Evolutionary conservation across 2,888 invertebrate genomes (phyloP).

Genomic region (Ophion ellenae): DNA sequence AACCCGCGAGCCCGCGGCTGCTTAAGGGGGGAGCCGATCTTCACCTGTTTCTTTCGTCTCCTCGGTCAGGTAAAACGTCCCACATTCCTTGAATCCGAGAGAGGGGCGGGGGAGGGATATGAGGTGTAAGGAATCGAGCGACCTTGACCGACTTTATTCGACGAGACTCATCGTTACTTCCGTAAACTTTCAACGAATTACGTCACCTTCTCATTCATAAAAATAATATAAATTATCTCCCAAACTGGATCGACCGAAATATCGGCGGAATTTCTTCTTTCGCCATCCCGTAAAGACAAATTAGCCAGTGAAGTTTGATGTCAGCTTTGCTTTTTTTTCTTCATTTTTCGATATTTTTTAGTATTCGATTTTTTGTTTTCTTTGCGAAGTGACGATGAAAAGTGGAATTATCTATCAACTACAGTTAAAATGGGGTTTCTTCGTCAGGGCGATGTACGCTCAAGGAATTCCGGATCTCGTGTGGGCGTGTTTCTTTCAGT

Average conservation of each 20-base stretch:
- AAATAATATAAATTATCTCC: constrained; percentile 30
- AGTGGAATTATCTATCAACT: background rate
- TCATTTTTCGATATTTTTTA: background rate
- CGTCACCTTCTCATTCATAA: constrained; percentile 49
- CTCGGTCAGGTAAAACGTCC: constrained; percentile 48
- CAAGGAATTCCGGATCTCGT: constrained; percentile 23
- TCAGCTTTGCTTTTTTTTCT: background rate
- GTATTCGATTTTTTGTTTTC: background rate
- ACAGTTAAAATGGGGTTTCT: background rate
- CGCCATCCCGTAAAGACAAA: background rate
- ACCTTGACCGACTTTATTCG: constrained; percentile 74
- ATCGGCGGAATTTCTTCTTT: background rate
- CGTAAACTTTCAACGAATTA: constrained; percentile 56
- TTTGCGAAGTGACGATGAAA: background rate
- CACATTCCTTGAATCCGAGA: constrained; percentile 53
- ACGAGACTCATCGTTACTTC: constrained; percentile 52
- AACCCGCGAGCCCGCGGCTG: constrained; percentile 70
- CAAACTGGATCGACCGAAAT: constrained; percentile 18
- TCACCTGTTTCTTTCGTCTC: constrained; percentile 58
- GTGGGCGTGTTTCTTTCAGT: constrained; percentile 59
- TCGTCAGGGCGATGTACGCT: background rate
- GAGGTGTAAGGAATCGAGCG: constrained; percentile 54
- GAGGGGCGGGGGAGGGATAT: constrained; percentile 20
- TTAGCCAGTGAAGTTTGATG: background rate
- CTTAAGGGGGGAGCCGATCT: constrained; percentile 63